A percentile compares a stretch with the other conserved stretches of the same genome.
phyloP scores from a whole-genome alignment of 1,140 invertebrate species.

The Anagrus nilaparvatae region DNA sequence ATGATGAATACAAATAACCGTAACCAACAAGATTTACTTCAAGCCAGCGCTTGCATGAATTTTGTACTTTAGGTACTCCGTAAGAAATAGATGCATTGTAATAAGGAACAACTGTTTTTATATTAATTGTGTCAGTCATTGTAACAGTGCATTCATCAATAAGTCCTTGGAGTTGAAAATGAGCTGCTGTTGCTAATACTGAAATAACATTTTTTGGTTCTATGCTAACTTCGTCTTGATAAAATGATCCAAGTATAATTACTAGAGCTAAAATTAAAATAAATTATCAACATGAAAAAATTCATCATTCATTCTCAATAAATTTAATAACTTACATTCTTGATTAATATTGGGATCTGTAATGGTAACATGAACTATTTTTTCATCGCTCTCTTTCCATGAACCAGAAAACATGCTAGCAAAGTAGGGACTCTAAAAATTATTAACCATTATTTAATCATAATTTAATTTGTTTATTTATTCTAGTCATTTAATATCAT shows the following conservation, averaged over 20 bases:
- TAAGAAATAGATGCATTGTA: slow-evolving; percentile 60
- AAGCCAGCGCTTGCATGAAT: slow-evolving; percentile 58
- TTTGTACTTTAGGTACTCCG: slow-evolving; percentile 52
- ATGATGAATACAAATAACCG: slow-evolving; percentile 44
- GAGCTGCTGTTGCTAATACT: slow-evolving; percentile 63
- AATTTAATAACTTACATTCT: slow-evolving; percentile 47
- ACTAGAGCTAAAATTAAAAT: slow-evolving; percentile 50
- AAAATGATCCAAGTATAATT: slow-evolving; percentile 68
- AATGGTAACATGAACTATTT: slow-evolving; percentile 59
- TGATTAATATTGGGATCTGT: slow-evolving; percentile 63
- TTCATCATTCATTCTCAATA: too few relatives aligned
- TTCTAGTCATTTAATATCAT: background rate
- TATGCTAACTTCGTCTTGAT: slow-evolving; percentile 65
- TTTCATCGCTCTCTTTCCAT: slow-evolving; percentile 65
- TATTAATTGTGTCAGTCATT: slow-evolving; percentile 67
- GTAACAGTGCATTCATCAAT: slow-evolving; percentile 66
- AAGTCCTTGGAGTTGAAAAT: slow-evolving; percentile 66
- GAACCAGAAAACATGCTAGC: slow-evolving; percentile 75
- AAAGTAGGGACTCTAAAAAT: slow-evolving; percentile 66
- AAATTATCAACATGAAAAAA: slow-evolving; percentile 5
- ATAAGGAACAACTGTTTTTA: slow-evolving; percentile 58
- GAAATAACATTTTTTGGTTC: slow-evolving; percentile 60
- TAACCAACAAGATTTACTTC: slow-evolving; percentile 57
- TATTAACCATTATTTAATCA: slow-evolving; percentile 12
- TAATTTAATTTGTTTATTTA: background rate